Percentiles rank a stretch among this genome's conserved stretches.
Evolutionary conservation across 2,113 vertebrate genomes (phyloP).

Genomic region (Muntiacus muntjak): DNA sequence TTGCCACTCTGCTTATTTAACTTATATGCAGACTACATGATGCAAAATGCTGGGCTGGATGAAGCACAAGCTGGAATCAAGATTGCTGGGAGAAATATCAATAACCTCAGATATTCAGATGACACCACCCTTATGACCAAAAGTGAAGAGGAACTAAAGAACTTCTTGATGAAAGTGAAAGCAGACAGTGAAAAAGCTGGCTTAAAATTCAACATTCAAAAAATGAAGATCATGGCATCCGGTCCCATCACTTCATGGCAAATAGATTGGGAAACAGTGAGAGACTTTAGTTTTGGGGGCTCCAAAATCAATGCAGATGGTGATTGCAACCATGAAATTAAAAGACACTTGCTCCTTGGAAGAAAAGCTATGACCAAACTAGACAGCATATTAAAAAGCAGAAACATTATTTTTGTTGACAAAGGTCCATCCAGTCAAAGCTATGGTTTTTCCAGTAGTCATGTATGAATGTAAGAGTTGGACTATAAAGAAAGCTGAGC

Average conservation of each 20-base stretch:
- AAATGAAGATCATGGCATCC: not conserved
- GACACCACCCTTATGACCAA: not conserved
- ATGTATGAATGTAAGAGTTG: not conserved
- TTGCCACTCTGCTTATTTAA: not conserved
- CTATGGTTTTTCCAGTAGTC: not conserved
- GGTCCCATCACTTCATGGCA: not conserved
- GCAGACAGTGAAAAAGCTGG: not conserved
- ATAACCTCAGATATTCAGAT: not conserved
- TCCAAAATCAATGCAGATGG: not conserved
- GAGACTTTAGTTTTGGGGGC: not conserved
- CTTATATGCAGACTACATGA: not conserved
- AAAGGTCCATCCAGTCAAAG: not conserved
- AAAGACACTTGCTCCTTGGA: not conserved
- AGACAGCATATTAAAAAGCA: not conserved
- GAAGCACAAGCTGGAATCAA: not conserved
- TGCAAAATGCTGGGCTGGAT: accelerated
- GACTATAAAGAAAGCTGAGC: not conserved
- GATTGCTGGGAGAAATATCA: not conserved
- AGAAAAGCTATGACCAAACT: not conserved
- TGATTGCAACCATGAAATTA: not conserved
- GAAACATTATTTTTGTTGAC: not conserved
- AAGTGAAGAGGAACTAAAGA: not conserved
- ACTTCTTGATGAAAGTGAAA: not conserved
- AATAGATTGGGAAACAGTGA: not conserved
- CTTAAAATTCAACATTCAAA: not conserved